Base-by-base conservation (phyloP, 2,888 invertebrate genomes). In the Macropis europaea region DNA sequence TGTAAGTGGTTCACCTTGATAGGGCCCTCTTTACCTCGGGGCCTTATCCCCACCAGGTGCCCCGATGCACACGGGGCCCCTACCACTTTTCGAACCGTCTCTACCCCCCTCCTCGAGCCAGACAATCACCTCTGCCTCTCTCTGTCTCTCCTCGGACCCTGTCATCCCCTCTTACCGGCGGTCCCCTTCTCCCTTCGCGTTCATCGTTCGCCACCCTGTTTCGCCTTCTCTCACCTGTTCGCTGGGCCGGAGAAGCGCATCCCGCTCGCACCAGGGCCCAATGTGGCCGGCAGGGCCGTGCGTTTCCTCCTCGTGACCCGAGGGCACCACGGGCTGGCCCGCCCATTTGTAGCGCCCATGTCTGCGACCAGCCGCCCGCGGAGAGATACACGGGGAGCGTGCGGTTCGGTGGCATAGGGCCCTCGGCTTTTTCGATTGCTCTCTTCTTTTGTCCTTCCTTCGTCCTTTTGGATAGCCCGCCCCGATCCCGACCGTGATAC, bases 1-100 rank as follows among this genome's bases (percentile, higher is more conserved):
- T 86, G 83, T 87, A 87, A 87, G 87, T 87, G 87, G 87, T 87
- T 87, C 87, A 86, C 87, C 87, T 87, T 87, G 87, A 87, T 87
- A 87, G 83, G 79, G 69, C 81, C 84, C 80, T 79, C 81, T 78
- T 81, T 81, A 63, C 82, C 81, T 67, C 71, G 77, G 59, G 73
- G 78, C 71, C 76, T 78, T 82, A 62, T 69, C 43, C 61, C 32
- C 45, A 61, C 67, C 47, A 45, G 36, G 38, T 45, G 9, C 50
- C 36, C 59, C 62, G 50, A 69, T 76, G 61, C 68, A 36, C 79
- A 57, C 61, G 22, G 7, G 52, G 22, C 45, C 62, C 60, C 68
- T 67, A 63, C 73, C 76, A 71, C 60, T 60, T 52, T 36, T 60
- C 59, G 66, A 50, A 22, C 26, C 63, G 57, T 36, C 71, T 59